Evolutionary conservation across 2,888 invertebrate genomes (phyloP).

Genomic region (Trichacis sp.): DNA sequence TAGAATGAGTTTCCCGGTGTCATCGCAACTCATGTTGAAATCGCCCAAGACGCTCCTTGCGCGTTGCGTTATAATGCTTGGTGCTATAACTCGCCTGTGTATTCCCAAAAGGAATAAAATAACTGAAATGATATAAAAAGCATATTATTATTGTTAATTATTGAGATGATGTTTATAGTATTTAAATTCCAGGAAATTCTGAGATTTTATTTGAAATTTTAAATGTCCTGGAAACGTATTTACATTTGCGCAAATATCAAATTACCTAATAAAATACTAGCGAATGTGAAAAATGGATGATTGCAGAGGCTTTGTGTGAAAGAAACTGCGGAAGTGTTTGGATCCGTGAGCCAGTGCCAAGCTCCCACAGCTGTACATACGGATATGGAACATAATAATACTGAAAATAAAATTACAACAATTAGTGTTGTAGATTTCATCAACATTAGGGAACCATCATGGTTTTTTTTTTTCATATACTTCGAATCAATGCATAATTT

Average conservation of each 20-base stretch:
- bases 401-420: constrained; percentile 70
- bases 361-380: constrained; percentile 94
- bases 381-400: constrained; percentile 87
- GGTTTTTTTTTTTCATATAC: too few relatives aligned
- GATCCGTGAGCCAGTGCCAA: constrained; percentile 96
- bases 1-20: constrained; percentile 94
- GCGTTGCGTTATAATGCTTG: constrained; percentile 93
- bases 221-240: too few relatives aligned
- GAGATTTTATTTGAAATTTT: too few relatives aligned
- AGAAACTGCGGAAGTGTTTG: constrained; percentile 90
- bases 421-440: neutral
- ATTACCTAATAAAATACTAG: constrained; percentile 84
- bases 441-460: too few relatives aligned
- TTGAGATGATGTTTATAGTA: too few relatives aligned
- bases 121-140: too few relatives aligned
- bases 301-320: constrained; percentile 92
- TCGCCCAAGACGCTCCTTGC: constrained; percentile 91
- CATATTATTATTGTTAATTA: too few relatives aligned
- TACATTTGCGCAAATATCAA: too few relatives aligned
- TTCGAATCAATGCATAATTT: too few relatives aligned
- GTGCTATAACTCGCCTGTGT: constrained; percentile 95
- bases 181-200: too few relatives aligned
- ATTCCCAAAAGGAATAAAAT: constrained; percentile 89
- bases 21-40: constrained; percentile 98
- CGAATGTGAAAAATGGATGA: constrained; percentile 94